Conservation (phyloP, 2,113 vertebrate genomes). For the Cricetomys ansorgei region DNA sequence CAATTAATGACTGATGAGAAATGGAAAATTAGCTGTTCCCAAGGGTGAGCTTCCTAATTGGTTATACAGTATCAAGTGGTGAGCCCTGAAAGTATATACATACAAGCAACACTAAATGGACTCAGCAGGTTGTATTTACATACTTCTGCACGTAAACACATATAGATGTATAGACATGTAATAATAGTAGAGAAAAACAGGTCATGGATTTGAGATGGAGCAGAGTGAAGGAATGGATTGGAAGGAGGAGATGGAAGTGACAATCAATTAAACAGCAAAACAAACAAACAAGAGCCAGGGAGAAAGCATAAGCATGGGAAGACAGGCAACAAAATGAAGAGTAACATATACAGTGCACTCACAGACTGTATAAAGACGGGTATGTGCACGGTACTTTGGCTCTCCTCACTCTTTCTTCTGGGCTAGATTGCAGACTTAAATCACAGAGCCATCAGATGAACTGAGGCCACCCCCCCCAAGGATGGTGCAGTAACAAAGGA, state of each 20-base stretch:
- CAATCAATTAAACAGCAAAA: neutral
- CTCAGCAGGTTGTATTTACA: neutral
- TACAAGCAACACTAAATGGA: neutral
- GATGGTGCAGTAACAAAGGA: neutral
- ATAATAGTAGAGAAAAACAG: neutral
- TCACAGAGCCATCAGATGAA: neutral
- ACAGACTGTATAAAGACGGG: neutral
- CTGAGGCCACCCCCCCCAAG: neutral
- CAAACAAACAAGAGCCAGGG: neutral
- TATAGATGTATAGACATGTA: neutral
- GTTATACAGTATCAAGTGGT: neutral
- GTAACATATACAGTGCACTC: neutral
- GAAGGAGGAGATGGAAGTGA: neutral
- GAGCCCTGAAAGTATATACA: neutral
- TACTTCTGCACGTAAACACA: neutral
- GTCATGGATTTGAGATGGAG: neutral
- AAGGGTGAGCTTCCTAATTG: neutral
- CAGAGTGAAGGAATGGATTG: neutral
- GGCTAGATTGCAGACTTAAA: neutral
- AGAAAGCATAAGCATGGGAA: neutral
- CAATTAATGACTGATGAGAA: neutral
- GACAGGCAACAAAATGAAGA: neutral
- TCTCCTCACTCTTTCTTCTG: neutral
- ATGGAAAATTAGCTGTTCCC: neutral
- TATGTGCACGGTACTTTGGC: neutral